phyloP scores from a whole-genome alignment of 1,140 invertebrate genomes.

The Hyles vespertilio region DNA sequence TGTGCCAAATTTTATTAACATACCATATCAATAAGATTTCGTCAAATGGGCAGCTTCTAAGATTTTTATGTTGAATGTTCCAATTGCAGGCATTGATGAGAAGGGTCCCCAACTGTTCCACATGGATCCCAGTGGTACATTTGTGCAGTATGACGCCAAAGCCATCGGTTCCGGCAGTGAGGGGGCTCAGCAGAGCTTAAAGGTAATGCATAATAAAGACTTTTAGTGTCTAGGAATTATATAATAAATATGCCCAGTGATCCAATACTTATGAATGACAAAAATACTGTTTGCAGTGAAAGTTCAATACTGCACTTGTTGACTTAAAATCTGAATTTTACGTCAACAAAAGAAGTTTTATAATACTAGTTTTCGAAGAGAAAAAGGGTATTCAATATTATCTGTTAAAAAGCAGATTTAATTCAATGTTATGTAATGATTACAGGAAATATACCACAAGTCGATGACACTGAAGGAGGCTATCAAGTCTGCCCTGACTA shows the following conservation, averaged over 20 bases:
- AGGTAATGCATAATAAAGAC: conserved; percentile 59
- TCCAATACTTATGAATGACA: no score
- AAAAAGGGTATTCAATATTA: neutral
- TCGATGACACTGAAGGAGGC: conserved; percentile 98
- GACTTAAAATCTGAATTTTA: no score
- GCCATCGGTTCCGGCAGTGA: conserved; percentile 99
- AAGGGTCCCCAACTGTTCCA: conserved; percentile 94
- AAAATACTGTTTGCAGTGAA: no score
- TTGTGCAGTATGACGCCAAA: conserved; percentile 98
- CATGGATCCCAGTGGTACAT: conserved; percentile 99
- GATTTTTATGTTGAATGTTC: neutral
- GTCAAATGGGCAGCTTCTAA: no score
- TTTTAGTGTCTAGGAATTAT: neutral
- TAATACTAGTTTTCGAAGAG: no score
- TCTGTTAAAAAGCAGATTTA: neutral
- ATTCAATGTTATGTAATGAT: conserved; percentile 8
- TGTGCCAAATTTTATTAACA: no score
- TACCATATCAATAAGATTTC: no score
- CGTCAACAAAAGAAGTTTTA: no score
- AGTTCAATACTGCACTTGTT: no score
- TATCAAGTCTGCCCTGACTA: conserved; percentile 92
- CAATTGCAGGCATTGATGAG: conserved; percentile 81
- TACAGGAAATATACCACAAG: conserved; percentile 82
- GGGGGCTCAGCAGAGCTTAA: conserved; percentile 97
- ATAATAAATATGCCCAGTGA: neutral